Percentiles rank a stretch among this genome's conserved stretches.
Conservation (phyloP, 2,888 invertebrate species). For the Hirtodrosophila alboralis region DNA sequence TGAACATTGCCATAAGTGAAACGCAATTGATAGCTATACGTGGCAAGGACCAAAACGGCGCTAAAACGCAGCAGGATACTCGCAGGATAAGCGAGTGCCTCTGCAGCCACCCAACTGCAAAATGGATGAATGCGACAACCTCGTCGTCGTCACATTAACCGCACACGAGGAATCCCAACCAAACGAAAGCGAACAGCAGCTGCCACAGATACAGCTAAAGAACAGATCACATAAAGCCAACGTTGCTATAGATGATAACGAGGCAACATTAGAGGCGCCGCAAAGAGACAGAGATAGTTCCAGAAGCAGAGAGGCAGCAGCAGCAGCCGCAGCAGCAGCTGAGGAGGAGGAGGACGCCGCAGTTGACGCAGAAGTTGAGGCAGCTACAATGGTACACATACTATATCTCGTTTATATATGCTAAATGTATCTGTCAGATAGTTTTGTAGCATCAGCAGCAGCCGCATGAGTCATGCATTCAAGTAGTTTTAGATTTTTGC, state of each 20-base stretch:
- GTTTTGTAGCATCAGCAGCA: constrained; percentile 16
- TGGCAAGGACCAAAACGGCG: constrained; percentile 49
- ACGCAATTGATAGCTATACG: constrained; percentile 19
- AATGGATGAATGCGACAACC: constrained; percentile 85
- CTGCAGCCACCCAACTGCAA: constrained; percentile 78
- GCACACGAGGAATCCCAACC: constrained; percentile 71
- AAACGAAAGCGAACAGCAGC: constrained; percentile 30
- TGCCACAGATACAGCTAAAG: constrained; percentile 22
- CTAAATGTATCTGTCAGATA: constrained; percentile 26
- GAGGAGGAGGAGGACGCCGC: constrained; percentile 63
- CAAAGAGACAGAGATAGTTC: constrained; percentile 13
- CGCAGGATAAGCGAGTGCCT: constrained; percentile 77
- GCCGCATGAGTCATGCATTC: constrained; percentile 27
- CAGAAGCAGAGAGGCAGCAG: constrained; percentile 12
- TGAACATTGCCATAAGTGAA: constrained; percentile 51
- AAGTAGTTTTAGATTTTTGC: constrained; percentile 45
- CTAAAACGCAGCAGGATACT: constrained; percentile 54
- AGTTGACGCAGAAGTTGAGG: constrained; percentile 75
- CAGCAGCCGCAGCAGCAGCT: not conserved
- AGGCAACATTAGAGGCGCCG: constrained; percentile 28
- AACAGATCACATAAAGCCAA: constrained; percentile 40
- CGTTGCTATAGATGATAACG: constrained; percentile 37
- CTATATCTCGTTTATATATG: constrained; percentile 7
- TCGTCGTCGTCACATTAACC: constrained; percentile 83
- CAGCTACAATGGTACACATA: constrained; percentile 66